Percentiles rank a stretch among this genome's conserved stretches.
These are phyloP conservation scores for Limnodromus scolopaceus DNA, from an alignment of 2,797 vertebrate genomes.

Conservation along the genomic window DNA sequence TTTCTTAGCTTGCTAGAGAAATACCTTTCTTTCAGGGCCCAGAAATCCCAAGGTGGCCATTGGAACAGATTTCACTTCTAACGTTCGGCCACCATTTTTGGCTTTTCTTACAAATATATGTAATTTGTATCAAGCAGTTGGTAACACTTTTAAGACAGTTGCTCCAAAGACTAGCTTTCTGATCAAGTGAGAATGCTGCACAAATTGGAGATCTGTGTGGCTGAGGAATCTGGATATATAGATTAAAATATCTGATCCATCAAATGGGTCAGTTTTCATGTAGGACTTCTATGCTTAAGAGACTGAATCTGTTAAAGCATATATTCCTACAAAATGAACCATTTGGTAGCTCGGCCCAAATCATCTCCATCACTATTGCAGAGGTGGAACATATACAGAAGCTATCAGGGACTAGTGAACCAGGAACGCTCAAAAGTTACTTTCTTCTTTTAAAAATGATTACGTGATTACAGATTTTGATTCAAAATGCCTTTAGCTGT, in stretches of 20 bases:
- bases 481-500: neutral
- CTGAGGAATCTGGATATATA: constrained; percentile 21
- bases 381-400: neutral
- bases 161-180: neutral
- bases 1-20: neutral
- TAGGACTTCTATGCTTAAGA: constrained; percentile 28
- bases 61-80: constrained; percentile 22
- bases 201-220: constrained; percentile 13
- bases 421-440: neutral
- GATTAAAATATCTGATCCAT: constrained; percentile 61
- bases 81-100: neutral
- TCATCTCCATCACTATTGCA: neutral
- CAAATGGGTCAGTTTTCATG: constrained; percentile 40
- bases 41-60: constrained; percentile 22
- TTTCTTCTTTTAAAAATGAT: neutral
- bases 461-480: neutral
- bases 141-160: neutral
- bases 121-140: constrained; percentile 10
- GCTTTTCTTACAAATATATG: neutral
- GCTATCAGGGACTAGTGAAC: neutral
- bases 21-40: neutral
- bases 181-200: constrained; percentile 42
- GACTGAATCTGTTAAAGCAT: neutral
- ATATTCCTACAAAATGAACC: constrained; percentile 52
- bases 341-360: neutral